Evolutionary conservation across 1,140 invertebrate species (phyloP).

Genomic region (Drosophila parvula): DNA sequence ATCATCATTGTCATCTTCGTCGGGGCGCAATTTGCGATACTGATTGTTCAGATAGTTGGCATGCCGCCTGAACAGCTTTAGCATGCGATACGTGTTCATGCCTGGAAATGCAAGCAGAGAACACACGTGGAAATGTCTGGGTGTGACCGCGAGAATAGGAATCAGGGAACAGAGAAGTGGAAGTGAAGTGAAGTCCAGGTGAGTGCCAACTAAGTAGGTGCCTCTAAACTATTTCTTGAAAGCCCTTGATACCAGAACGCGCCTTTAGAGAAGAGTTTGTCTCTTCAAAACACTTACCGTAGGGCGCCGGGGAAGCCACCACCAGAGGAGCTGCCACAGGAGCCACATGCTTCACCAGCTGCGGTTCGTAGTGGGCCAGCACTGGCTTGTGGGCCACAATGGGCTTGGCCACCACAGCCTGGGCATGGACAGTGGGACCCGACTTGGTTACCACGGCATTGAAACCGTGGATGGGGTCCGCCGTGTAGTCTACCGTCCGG

Average conservation of each 20-base stretch:
- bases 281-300: conserved; percentile 73
- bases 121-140: conserved; percentile 41
- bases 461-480: conserved; percentile 86
- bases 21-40: conserved; percentile 80
- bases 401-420: conserved; percentile 75
- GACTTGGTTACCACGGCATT: conserved; percentile 86
- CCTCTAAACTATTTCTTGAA: conserved; percentile 7
- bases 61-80: conserved; percentile 80
- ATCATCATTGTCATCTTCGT: conserved; percentile 59
- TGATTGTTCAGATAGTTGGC: conserved; percentile 82
- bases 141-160: conserved; percentile 17
- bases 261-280: neutral
- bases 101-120: conserved; percentile 70
- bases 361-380: conserved; percentile 66
- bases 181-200: conserved; percentile 31
- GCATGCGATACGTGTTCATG: conserved; percentile 83
- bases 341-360: conserved; percentile 69
- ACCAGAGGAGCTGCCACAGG: conserved; percentile 71
- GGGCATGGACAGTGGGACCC: conserved; percentile 85
- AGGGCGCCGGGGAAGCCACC: conserved; percentile 83
- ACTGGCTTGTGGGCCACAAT: conserved; percentile 76
- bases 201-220: conserved; percentile 37
- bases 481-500: conserved; percentile 88
- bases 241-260: neutral
- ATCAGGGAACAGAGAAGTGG: conserved; percentile 10